Percentiles rank a stretch among this genome's conserved stretches.
These are phyloP conservation scores for Dermolepida albohirtum DNA, from an alignment of 2,888 invertebrate species.

Conservation along the genomic window DNA sequence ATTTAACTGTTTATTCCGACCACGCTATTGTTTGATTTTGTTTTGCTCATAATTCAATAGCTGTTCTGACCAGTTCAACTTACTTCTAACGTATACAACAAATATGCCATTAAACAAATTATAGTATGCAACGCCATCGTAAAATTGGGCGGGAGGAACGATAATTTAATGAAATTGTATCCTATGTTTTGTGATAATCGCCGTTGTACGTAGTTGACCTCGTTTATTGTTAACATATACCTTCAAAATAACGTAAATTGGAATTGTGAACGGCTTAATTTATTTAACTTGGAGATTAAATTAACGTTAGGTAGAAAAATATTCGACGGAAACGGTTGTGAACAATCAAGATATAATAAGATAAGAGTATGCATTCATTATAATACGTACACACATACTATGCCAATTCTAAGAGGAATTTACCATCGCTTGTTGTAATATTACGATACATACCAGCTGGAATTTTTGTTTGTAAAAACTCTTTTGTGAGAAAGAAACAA, in stretches of 20 bases:
- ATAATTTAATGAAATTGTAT: constrained; percentile 7
- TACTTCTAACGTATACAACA: neutral
- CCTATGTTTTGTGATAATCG: constrained; percentile 9
- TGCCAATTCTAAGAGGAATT: no score
- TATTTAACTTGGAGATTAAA: neutral
- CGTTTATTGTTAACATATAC: constrained; percentile 2
- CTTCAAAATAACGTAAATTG: neutral
- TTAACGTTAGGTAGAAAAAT: no score
- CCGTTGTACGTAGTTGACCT: neutral
- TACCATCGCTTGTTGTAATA: no score
- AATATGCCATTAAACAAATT: constrained; percentile 3
- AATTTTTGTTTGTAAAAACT: no score
- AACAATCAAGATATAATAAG: no score
- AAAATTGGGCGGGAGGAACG: constrained; percentile 4
- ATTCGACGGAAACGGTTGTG: no score
- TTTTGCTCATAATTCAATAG: constrained; percentile 1
- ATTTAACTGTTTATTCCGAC: neutral
- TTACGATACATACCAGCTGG: no score
- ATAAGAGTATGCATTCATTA: no score
- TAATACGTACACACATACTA: no score
- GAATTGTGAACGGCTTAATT: constrained; percentile 4
- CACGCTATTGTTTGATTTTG: constrained; percentile 7
- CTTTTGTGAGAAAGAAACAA: no score
- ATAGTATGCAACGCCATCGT: constrained; percentile 1
- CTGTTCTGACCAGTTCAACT: neutral